Base-by-base conservation (phyloP, 2,113 vertebrate species). In the Apodemus sylvaticus region DNA sequence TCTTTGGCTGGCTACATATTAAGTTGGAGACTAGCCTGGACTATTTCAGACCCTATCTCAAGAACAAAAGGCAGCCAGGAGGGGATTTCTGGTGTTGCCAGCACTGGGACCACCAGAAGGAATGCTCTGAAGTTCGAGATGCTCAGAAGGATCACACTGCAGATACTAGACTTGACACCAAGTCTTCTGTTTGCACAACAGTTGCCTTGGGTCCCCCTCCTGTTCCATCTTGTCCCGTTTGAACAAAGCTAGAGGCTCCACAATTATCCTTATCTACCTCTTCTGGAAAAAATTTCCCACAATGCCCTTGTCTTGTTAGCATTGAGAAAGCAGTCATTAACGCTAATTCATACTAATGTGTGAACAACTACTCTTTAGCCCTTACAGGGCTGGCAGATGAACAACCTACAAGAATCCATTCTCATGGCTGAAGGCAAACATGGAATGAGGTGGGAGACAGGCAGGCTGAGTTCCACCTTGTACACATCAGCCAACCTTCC, bases 301-400 rank as follows among this genome's bases (percentile, higher is more conserved):
- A 64, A 64, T 64, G 34, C 42, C 53, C 7, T 86, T 62, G 39
- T 53, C 89, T 86, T 83, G 45, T 90, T 81, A 60, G 68, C 12
- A 64, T 62, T 68, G 14, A 74, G 51, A 78, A 88, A 92, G 34
- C 45, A 90, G 5, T 24, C 45, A n/a, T 9, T 42, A 55, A 90
- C 68, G 82, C 55, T 36, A 86, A 82, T 91, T 92, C 51, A 95
- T 93, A n/a, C 60, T 94, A 45, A 66, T 2, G n/a, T 90, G 20
- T 79, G 89, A 91, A 42, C 26, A 70, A 89, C 78, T 39, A 45
- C 76, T n/a, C 68, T 34, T 92, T 66, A 24, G 60, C 76, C 45
- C 39, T 94, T 26, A 73, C 24, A 78, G 42, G 64, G 1, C 26
- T 58, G n/a, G 66, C 13, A 1, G 26, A 70, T 62, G 83, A 76